Evolutionary conservation across 1,140 invertebrate species (phyloP).

Genomic region (Apis dorsata): DNA sequence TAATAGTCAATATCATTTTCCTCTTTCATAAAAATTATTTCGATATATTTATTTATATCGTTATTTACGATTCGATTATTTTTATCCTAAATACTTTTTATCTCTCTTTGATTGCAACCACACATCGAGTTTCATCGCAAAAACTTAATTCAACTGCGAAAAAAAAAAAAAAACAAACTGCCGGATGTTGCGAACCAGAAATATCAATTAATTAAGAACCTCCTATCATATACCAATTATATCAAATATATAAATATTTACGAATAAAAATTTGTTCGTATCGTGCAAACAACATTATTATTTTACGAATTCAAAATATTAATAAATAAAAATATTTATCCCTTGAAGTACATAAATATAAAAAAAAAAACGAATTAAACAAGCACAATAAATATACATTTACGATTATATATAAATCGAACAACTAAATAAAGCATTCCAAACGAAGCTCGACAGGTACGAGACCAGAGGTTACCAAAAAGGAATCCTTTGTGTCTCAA

Average conservation of each 20-base stretch:
- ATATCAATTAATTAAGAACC: background rate
- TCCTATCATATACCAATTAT: background rate
- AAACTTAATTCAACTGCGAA: background rate
- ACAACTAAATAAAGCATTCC: background rate
- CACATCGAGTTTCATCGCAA: background rate
- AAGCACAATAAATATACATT: background rate
- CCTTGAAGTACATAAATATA: too few relatives aligned
- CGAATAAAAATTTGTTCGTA: background rate
- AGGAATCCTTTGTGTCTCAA: background rate
- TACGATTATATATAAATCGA: background rate
- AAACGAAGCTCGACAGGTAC: background rate
- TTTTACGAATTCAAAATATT: too few relatives aligned
- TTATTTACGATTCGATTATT: background rate
- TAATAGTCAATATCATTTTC: background rate
- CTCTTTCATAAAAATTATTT: background rate
- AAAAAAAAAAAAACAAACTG: background rate
- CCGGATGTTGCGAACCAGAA: background rate
- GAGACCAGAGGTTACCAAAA: background rate
- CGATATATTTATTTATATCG: background rate
- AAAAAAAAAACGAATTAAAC: background rate
- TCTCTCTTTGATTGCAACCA: background rate
- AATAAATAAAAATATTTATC: too few relatives aligned
- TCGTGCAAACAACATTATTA: too few relatives aligned
- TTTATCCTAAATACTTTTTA: background rate
- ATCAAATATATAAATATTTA: background rate